Percentiles rank a stretch among this genome's conserved stretches.
Conservation (phyloP, 1,140 invertebrate genomes). For the Saccostrea glomerata region DNA sequence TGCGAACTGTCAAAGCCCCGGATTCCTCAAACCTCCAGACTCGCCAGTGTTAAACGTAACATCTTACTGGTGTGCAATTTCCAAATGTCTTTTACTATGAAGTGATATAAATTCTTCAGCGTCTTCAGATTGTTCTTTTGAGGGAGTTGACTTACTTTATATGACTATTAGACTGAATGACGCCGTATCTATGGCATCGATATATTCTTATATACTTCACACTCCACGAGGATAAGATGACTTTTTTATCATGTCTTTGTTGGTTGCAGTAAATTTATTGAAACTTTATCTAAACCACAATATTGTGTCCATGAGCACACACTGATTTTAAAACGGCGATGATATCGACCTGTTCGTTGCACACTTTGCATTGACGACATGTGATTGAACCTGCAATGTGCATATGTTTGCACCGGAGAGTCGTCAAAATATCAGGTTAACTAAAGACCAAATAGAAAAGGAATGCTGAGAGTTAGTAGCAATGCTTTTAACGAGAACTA, state of each 20-base stretch:
- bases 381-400: conserved; percentile 23
- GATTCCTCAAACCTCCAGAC: not conserved
- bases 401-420: conserved; percentile 14
- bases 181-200: not conserved
- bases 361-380: not conserved
- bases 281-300: not conserved
- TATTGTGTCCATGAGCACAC: not conserved
- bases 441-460: not conserved
- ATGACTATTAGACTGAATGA: not conserved
- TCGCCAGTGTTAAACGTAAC: conserved; percentile 10
- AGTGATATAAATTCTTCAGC: conserved; percentile 31
- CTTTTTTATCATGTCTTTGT: not conserved
- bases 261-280: conserved; percentile 8
- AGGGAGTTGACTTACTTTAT: not conserved
- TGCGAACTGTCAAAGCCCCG: conserved; percentile 15
- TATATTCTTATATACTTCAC: not conserved
- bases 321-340: not conserved
- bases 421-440: not conserved
- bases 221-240: not conserved
- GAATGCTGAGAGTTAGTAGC: not conserved
- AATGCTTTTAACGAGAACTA: not conserved
- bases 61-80: conserved; percentile 11
- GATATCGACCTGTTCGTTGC: not conserved
- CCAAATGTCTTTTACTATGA: conserved; percentile 36
- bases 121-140: not conserved